A percentile compares a stretch with the other conserved stretches of the same genome.
These are phyloP conservation scores for Pinctada fucata DNA, from an alignment of 2,888 invertebrate genomes.

Conservation along the genomic window DNA sequence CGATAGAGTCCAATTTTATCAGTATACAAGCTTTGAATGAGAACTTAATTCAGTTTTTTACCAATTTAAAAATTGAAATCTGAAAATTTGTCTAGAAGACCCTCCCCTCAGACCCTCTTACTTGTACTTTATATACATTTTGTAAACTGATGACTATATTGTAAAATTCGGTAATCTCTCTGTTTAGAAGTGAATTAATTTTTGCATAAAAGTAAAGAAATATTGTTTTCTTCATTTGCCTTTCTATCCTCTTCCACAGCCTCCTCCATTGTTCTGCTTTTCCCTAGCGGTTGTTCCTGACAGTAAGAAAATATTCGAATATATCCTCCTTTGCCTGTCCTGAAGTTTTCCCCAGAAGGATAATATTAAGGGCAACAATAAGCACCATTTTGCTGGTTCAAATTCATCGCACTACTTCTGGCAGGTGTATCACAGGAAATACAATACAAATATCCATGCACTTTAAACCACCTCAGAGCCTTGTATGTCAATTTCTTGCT, in stretches of 20 bases:
- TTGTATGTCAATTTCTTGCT: constrained; percentile 4
- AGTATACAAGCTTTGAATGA: no score
- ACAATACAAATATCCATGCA: constrained; percentile 9
- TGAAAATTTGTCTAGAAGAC: no score
- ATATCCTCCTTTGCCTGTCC: constrained; percentile 14
- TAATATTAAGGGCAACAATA: constrained; percentile 22
- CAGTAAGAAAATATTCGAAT: constrained; percentile 29
- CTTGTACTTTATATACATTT: no score
- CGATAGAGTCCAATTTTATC: no score
- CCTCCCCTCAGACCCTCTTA: no score
- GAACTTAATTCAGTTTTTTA: no score
- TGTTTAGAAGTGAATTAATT: no score
- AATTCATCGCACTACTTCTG: constrained; percentile 28
- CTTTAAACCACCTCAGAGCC: neutral
- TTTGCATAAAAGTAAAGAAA: no score
- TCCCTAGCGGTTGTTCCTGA: constrained; percentile 1
- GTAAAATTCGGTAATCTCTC: no score
- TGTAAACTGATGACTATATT: no score
- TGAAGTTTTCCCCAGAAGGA: constrained; percentile 17
- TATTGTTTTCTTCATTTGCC: neutral
- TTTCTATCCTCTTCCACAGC: neutral
- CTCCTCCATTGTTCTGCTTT: neutral
- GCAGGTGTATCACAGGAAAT: constrained; percentile 34
- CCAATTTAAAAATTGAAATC: no score
- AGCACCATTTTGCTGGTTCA: constrained; percentile 23